Evolutionary conservation across 35 echinoderm and acorn worm genomes (phyloP).

Genomic region (Nesometra sesokonis): DNA sequence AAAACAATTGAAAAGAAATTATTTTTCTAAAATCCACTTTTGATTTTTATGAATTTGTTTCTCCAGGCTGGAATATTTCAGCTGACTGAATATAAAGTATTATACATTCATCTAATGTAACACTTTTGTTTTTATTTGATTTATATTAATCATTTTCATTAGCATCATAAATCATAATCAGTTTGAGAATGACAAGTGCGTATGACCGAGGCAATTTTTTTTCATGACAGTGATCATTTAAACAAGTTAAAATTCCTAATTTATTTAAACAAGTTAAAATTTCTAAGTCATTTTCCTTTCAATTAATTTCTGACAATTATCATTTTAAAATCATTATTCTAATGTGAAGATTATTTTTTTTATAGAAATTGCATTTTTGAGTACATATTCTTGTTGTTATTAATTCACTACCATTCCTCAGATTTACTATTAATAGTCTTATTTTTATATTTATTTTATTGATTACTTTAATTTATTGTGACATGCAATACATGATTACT

Average conservation of each 20-base stretch:
- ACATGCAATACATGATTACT: too few relatives aligned
- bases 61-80: not conserved
- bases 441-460: too few relatives aligned
- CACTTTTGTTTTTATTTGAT: not conserved
- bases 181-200: not conserved
- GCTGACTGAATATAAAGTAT: not conserved
- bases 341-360: not conserved
- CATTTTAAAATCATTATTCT: not conserved
- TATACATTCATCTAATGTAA: not conserved
- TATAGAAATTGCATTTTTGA: not conserved
- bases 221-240: not conserved
- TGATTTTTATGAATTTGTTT: not conserved
- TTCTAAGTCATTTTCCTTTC: not conserved
- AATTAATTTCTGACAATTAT: not conserved
- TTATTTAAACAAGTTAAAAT: constrained; percentile 1
- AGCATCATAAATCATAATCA: not conserved
- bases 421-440: too few relatives aligned
- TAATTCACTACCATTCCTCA: too few relatives aligned
- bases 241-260: not conserved
- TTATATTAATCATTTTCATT: not conserved
- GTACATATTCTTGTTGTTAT: too few relatives aligned
- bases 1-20: too few relatives aligned
- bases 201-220: not conserved
- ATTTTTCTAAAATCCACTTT: not conserved
- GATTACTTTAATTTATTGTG: too few relatives aligned